Evolutionary conservation across 2,888 invertebrate species (phyloP), one percentile per base, ranked within the genome.

Genomic region (Xestobium rufovillosum): DNA sequence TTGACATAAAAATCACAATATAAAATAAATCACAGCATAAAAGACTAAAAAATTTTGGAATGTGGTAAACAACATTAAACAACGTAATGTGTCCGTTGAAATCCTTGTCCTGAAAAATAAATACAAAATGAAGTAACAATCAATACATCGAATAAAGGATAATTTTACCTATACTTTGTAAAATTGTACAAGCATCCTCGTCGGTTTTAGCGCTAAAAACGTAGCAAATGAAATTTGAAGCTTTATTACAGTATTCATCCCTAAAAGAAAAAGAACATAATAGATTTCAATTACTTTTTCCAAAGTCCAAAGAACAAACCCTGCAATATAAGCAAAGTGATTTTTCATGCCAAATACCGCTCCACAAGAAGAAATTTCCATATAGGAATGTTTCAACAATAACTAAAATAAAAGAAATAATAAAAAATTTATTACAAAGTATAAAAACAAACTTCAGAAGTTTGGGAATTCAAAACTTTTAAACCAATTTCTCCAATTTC

Each of bases 321-420:
- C 76, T 26, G 76, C 72, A 49, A 78, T 73, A 51, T 74, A 78
- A 14, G 74, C 75, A 59, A 77, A 75, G 55, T 74, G 69, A 48
- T 70, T 60, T 9, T 73, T 68, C 49, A 68, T 65, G 44, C 69
- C 66, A 3, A 65, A 63, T 8, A 73, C 65, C 36, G 73, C 65
- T 9, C 78, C 78, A 60, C 79, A 79, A 0, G 78, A 72, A 2
- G 78, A 76, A 43, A 79, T 76, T 56, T 77, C 75, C 66, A 78
- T 78, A 53, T 73, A 79, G 31, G 72, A 70, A 56, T 76, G 75
- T 38, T 70, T 68, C 42, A 73, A 56, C 14, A 76, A 44, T 8
- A 70, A 47, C 75, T 76, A 53, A 39, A 67, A 61, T 32, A 42
- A 39, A n/a, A 25, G 53, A 39, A 67, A 61, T 32, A 42, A 39